Evolutionary conservation across 1,140 invertebrate genomes (phyloP), one percentile per base, ranked within the genome.

Genomic region (Ctenoplectra terminalis): DNA sequence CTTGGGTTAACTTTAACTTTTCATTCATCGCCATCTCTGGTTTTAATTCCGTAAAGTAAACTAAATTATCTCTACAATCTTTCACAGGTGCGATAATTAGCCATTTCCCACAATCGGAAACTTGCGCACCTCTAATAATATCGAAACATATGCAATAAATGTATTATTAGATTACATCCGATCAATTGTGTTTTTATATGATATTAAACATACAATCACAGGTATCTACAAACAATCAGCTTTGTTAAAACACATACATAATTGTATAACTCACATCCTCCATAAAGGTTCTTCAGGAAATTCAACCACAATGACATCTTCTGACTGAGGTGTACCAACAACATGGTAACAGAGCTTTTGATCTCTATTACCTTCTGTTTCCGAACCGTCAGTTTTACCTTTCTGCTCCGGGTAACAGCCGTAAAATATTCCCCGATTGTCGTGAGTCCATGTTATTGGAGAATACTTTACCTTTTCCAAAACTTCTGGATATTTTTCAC

Each of bases 361-460:
- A 94, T 99, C 96, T 90, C 97, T 94, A 92, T 97, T 98, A 78
- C 96, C 95, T 64, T 96, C 96, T 0, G 98, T 99, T 93, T 99
- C 98, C 0, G 97, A 98, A 1, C 99, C 99, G 94, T 99, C 98
- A 40, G 96, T 94, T 90, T 95, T 96, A 63, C 97, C 97, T 81
- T 96, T 94, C 90, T 97, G 96, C 52, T 97, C 96, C 26, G 97
- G 97, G 94, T 97, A 98, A 40, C 95, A 94, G 84, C 97, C 97
- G 94, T 99, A 99, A 94, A 99, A 99, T 74, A 99, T 95, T 70
- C 99, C 99, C 88, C 96, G 96, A 92, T 99, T 97, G 92, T 99
- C 98, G 90, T 98, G 98, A 52, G 98, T 99, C 99, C 99, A 99
- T 1, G 97, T 95, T 91, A 99, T 95, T 15, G 95, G 95, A 0